Percentiles rank a stretch among this genome's conserved stretches.
phyloP scores from a whole-genome alignment of 2,888 invertebrate genomes.

The Ormyrus rosae region DNA sequence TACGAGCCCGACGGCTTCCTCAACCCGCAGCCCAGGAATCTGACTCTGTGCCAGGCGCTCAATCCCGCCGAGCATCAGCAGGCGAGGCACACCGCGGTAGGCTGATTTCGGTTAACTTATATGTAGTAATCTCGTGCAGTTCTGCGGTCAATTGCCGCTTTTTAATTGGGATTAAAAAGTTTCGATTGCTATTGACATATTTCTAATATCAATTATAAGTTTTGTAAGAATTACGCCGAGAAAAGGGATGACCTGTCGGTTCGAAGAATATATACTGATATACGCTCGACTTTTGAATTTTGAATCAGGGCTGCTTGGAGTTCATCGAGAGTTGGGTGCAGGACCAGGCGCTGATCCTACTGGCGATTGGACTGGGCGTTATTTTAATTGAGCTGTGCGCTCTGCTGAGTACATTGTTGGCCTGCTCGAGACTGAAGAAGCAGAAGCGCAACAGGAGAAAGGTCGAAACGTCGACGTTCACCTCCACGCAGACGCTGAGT shows the following conservation, averaged over 20 bases:
- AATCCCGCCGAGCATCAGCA: constrained; percentile 78
- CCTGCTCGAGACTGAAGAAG: constrained; percentile 81
- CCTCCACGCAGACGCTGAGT: constrained; percentile 71
- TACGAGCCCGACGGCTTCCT: constrained; percentile 80
- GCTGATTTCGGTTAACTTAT: constrained; percentile 32
- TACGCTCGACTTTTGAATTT: constrained; percentile 59
- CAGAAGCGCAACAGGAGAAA: constrained; percentile 60
- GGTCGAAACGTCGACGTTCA: constrained; percentile 66
- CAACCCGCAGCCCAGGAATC: constrained; percentile 86
- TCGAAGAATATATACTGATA: constrained; percentile 3
- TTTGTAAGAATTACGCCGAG: no score
- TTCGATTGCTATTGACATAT: no score
- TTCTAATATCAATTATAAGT: no score
- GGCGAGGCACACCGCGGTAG: constrained; percentile 80
- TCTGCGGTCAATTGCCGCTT: no score
- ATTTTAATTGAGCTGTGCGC: constrained; percentile 86
- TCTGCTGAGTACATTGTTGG: constrained; percentile 83
- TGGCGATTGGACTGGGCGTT: constrained; percentile 81
- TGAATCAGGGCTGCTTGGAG: constrained; percentile 81
- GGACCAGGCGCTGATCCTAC: constrained; percentile 84
- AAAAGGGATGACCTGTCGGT: background rate
- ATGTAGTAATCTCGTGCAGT: no score
- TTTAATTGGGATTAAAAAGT: no score
- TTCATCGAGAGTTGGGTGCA: constrained; percentile 87
- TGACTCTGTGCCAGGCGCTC: constrained; percentile 83